phyloP scores from a whole-genome alignment of 2,113 vertebrate species.

The Apodemus sylvaticus region DNA sequence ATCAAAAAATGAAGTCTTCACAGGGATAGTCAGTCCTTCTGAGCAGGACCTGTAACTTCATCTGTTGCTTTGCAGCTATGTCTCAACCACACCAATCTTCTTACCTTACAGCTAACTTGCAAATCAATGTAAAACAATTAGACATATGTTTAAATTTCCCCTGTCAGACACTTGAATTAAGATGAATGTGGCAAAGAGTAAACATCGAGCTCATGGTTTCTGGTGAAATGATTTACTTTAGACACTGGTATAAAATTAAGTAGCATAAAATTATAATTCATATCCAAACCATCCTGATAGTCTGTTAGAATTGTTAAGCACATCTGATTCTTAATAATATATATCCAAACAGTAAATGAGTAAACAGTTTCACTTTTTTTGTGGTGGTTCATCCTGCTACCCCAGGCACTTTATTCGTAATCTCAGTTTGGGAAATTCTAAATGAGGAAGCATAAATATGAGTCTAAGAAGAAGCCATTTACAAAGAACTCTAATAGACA shows the following conservation, averaged over 20 bases:
- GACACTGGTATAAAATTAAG: neutral
- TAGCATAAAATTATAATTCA: neutral
- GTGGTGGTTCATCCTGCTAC: neutral
- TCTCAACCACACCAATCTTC: neutral
- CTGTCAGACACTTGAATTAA: neutral
- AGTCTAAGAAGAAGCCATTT: neutral
- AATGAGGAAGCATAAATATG: neutral
- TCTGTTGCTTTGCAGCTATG: neutral
- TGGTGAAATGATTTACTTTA: neutral
- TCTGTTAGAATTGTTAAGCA: neutral
- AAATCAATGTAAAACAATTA: neutral
- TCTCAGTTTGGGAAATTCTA: neutral
- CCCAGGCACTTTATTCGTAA: neutral
- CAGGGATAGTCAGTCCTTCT: neutral
- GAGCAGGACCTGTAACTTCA: no score
- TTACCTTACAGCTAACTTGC: fast-evolving
- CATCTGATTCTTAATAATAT: slow-evolving; percentile 16
- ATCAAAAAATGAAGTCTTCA: neutral
- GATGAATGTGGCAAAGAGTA: neutral
- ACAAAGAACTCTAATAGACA: neutral
- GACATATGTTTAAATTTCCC: neutral
- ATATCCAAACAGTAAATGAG: neutral
- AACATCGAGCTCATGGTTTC: neutral
- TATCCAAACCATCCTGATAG: neutral
- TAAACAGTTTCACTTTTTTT: neutral